Evolutionary conservation across 1,140 invertebrate species (phyloP), one percentile per base, ranked within the genome.

Genomic region (Aphis gossypii): DNA sequence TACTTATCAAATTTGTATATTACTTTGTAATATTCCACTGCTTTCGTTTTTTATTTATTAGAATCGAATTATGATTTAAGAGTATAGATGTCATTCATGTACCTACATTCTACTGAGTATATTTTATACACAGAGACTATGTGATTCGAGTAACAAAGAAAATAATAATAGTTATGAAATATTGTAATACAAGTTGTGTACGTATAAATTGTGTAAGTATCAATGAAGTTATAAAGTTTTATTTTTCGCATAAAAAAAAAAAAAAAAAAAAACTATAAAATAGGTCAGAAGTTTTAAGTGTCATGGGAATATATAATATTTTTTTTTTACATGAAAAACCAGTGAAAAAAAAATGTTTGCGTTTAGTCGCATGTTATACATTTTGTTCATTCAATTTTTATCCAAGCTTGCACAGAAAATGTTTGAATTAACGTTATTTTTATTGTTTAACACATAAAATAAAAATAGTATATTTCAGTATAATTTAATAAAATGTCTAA

Each of bases 211-310:
- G 20, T 48, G 46, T 35, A 88, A 54, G n/a, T n/a, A 88, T 88
- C 87, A 54, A 88, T 88, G 46, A 35, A 51, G 87, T 88, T 88
- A 54, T 88, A 88, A 88, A 88, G 87, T 88, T 88, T 88, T 88
- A 48, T 51, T 88, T 51, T 51, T 23, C 46, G 0, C n/a, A 88
- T 88, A 48, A 88, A 88, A 88, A 88, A 41, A 88, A 88, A 48
- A 88, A 88, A 88, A 88, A 41, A 88, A 88, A 88, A 88, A 54
- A 88, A 46, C 51, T 88, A 46, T 88, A 88, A 88, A 88, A 54
- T 6, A 51, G 41, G 25, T 88, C n/a, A 14, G 46, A 48, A 88
- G 87, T 88, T 88, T 88, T 88, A 88, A 88, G 87, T 88, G 87
- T 88, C 51, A 51, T 54, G 14, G 30, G 87, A 54, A 21, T 51